Percentiles rank a stretch among this genome's conserved stretches.
phyloP scores from a whole-genome alignment of 2,113 vertebrate genomes.

The Alectura lathami region DNA sequence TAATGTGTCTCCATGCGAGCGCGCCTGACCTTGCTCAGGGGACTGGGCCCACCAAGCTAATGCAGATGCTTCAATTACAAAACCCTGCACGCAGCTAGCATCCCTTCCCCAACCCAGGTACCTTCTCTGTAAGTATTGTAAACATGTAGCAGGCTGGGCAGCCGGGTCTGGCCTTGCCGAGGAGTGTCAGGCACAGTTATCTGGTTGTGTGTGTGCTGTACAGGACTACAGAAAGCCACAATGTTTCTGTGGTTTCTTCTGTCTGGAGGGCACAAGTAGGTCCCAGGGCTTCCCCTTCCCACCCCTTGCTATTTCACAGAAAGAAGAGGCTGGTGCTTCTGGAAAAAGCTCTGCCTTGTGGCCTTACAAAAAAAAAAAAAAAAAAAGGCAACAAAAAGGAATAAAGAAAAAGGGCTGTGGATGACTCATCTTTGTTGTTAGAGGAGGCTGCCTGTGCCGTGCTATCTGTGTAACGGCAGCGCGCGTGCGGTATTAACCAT shows the following conservation, averaged over 20 bases:
- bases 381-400: not conserved
- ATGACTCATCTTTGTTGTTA: conserved; percentile 53
- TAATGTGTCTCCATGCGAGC: not conserved
- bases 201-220: not conserved
- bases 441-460: conserved; percentile 14
- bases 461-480: not conserved
- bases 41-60: not conserved
- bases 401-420: not conserved
- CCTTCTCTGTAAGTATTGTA: not conserved
- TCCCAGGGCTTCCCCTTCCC: conserved; percentile 34
- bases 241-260: not conserved
- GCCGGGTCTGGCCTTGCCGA: not conserved
- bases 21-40: not conserved
- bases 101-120: not conserved
- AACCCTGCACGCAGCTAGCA: accelerated
- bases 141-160: not conserved
- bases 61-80: not conserved
- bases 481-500: not conserved
- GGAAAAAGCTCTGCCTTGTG: conserved; percentile 42
- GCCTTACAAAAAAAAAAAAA: not conserved
- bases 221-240: not conserved
- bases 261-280: not conserved
- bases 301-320: not conserved
- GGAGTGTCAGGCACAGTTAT: not conserved
- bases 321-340: conserved; percentile 13